These are phyloP conservation scores for Burhinus oedicnemus DNA, from an alignment of 2,113 vertebrate genomes.

Conservation along the genomic window DNA sequence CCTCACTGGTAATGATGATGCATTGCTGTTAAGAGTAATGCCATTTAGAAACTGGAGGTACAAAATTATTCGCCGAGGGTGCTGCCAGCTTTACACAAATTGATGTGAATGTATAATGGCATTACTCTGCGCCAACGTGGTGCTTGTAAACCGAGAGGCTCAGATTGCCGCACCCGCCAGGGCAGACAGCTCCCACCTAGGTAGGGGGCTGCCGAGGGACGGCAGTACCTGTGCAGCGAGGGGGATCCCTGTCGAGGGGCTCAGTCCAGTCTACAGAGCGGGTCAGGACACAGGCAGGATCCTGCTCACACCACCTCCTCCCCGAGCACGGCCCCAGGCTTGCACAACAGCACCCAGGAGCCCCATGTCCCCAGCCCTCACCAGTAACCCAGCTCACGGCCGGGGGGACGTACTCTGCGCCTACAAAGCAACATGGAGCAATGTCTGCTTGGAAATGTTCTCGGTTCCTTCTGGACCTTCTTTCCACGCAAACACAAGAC, in stretches of 20 bases:
- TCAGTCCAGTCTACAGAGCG: background rate
- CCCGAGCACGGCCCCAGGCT: rapidly evolving
- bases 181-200: no score
- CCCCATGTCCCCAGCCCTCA: background rate
- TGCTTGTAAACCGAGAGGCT: background rate
- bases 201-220: no score
- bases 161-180: background rate
- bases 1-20: slow-evolving; percentile 26
- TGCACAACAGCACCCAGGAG: background rate
- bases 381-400: background rate
- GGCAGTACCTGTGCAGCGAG: background rate
- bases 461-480: background rate
- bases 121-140: background rate
- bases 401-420: background rate
- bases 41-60: slow-evolving; percentile 11
- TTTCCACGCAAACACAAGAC: background rate
- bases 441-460: background rate
- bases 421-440: background rate
- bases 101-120: background rate
- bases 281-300: background rate
- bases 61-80: background rate
- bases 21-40: slow-evolving; percentile 10
- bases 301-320: background rate
- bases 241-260: rapidly evolving
- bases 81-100: slow-evolving; percentile 10